A percentile compares a stretch with the other conserved stretches of the same genome.
phyloP scores from a whole-genome alignment of 2,113 vertebrate genomes.

The Rhynchopsitta pachyrhyncha region DNA sequence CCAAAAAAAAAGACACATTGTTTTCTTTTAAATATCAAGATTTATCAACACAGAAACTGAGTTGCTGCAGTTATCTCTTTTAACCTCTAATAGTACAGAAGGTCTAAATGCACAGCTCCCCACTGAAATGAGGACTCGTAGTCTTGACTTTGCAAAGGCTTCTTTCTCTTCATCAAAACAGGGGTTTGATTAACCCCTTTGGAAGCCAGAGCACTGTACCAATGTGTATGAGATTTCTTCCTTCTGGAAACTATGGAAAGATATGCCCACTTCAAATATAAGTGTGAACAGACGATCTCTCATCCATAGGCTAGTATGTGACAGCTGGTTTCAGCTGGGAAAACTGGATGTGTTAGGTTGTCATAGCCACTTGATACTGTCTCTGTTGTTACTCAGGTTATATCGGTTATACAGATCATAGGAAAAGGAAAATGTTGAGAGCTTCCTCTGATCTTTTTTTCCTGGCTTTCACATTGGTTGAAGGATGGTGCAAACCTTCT shows the following conservation, averaged over 20 bases:
- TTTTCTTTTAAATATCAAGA: background rate
- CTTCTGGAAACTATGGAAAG: background rate
- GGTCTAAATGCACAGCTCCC: background rate
- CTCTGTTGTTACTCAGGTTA: background rate
- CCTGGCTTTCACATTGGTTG: background rate
- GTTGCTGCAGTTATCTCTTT: background rate
- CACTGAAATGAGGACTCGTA: background rate
- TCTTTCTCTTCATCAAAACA: background rate
- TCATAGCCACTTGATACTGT: background rate
- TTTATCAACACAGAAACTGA: background rate
- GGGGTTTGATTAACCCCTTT: background rate
- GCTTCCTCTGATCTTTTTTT: background rate
- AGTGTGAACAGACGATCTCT: background rate
- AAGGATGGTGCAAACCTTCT: background rate
- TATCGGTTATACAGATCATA: background rate
- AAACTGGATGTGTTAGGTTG: background rate
- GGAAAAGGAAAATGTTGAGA: background rate
- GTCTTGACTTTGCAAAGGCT: background rate
- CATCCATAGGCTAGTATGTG: background rate
- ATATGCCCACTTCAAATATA: background rate
- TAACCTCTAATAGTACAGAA: background rate
- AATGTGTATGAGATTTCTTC: background rate
- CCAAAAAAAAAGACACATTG: background rate
- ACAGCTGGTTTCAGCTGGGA: background rate
- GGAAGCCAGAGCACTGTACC: background rate